phyloP scores from a whole-genome alignment of 2,888 invertebrate species.

The Dryocosmus kuriphilus region DNA sequence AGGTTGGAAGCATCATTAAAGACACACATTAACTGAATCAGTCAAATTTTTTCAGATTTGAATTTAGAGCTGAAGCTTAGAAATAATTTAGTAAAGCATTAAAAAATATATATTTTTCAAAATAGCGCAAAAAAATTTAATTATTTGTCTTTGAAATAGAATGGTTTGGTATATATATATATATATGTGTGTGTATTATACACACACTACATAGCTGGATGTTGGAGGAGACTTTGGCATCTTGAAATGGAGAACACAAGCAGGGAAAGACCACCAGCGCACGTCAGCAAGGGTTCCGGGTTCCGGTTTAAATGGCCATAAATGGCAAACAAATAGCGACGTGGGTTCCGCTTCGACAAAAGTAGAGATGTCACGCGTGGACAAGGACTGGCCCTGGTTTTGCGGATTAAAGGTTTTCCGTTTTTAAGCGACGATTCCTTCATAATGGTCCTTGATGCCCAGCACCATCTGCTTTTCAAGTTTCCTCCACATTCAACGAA shows the following conservation, averaged over 20 bases:
- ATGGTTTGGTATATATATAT: not conserved
- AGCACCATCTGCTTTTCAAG: constrained; percentile 25
- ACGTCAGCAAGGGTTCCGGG: constrained; percentile 60
- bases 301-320: constrained; percentile 68
- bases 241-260: constrained; percentile 47
- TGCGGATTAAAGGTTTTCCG: constrained; percentile 48
- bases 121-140: too few relatives aligned
- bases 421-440: constrained; percentile 51
- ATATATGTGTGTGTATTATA: not conserved
- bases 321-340: constrained; percentile 69
- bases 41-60: too few relatives aligned
- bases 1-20: too few relatives aligned
- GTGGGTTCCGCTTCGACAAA: constrained; percentile 62
- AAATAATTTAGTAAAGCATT: too few relatives aligned
- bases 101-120: too few relatives aligned
- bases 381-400: constrained; percentile 51
- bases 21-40: too few relatives aligned
- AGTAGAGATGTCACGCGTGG: constrained; percentile 66
- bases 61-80: too few relatives aligned
- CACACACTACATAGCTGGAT: constrained; percentile 21
- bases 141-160: not conserved
- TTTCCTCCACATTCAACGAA: constrained; percentile 3
- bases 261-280: constrained; percentile 56
- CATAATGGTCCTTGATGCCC: constrained; percentile 45
- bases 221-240: constrained; percentile 40